These are phyloP conservation scores for Nomada ferruginata DNA, from an alignment of 2,888 invertebrate species.

Conservation along the genomic window DNA sequence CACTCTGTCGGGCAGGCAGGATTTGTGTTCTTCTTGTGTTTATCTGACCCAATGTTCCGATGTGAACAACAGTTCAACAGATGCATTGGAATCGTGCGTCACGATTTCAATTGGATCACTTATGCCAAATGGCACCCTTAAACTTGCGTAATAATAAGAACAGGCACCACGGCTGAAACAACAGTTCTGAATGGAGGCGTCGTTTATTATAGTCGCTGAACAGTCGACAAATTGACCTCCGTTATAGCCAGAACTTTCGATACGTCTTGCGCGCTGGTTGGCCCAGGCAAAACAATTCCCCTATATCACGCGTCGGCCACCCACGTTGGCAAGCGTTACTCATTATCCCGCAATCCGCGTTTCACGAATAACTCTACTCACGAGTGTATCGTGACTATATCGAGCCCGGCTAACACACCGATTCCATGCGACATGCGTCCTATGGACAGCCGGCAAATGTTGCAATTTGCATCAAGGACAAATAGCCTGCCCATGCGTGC, in stretches of 20 bases:
- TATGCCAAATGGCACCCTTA: neutral
- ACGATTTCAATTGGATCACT: neutral
- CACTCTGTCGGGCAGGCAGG: too few species aligned
- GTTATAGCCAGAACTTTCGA: slow-evolving; percentile 17
- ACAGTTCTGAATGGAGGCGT: neutral
- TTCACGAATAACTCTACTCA: neutral
- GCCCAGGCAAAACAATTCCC: slow-evolving; percentile 8
- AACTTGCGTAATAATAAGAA: slow-evolving; percentile 11
- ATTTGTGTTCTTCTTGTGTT: too few species aligned
- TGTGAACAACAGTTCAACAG: too few species aligned
- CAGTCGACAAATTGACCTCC: neutral
- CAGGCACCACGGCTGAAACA: neutral
- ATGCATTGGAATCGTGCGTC: neutral
- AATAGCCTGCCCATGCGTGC: neutral
- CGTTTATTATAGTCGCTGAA: slow-evolving; percentile 8
- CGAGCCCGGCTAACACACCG: too few species aligned
- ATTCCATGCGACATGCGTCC: neutral
- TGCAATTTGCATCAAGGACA: neutral
- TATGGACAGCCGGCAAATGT: neutral
- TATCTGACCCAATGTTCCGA: too few species aligned
- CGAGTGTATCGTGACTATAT: neutral
- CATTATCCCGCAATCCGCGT: slow-evolving; percentile 21
- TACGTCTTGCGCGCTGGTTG: neutral
- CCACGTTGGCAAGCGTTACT: slow-evolving; percentile 3
- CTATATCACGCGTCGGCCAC: slow-evolving; percentile 16